Percentiles rank a stretch among this genome's conserved stretches.
phyloP scores from a whole-genome alignment of 2,113 vertebrate species.

The Erythrocercus mccallii region DNA sequence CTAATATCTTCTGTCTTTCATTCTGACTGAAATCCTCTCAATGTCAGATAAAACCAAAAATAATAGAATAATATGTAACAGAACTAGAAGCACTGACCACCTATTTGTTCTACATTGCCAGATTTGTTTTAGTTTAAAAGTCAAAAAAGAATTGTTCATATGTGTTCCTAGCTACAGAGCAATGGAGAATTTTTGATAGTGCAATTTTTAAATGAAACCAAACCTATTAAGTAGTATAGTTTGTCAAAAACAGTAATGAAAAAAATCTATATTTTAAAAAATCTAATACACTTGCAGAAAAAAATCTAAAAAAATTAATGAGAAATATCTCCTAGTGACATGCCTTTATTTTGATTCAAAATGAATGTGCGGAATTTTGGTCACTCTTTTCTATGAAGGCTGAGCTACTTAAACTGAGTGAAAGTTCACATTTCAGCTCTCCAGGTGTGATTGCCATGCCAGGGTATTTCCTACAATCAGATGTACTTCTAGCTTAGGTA shows the following conservation, averaged over 20 bases:
- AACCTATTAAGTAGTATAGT: background rate
- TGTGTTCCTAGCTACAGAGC: background rate
- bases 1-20: background rate
- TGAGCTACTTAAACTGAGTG: background rate
- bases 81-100: background rate
- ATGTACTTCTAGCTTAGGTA: background rate
- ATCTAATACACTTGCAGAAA: background rate
- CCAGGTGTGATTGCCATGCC: background rate
- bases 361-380: background rate
- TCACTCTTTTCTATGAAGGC: background rate
- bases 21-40: background rate
- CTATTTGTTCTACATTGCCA: background rate
- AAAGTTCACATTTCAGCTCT: background rate
- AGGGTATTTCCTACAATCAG: background rate
- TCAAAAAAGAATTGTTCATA: background rate
- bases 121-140: background rate
- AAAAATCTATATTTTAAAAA: background rate
- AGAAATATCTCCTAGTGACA: background rate
- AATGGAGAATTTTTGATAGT: background rate
- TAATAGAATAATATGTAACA: background rate
- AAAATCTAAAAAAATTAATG: background rate
- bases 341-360: background rate
- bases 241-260: background rate
- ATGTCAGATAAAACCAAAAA: background rate
- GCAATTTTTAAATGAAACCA: background rate